Evolutionary conservation across 2,888 invertebrate species (phyloP).

Genomic region (Cotesia congregata): DNA sequence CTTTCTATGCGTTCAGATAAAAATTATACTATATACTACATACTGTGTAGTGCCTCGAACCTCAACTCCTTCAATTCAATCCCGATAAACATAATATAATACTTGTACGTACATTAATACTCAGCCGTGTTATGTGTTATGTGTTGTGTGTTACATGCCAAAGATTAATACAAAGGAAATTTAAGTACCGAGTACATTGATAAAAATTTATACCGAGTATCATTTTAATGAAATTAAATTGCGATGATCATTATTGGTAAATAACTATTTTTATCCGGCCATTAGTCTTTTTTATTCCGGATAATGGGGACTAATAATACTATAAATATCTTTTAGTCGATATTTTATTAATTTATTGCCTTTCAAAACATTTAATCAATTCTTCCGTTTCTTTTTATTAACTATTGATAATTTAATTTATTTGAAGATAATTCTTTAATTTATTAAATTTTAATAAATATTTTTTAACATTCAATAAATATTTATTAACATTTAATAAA

Average conservation of each 20-base stretch:
- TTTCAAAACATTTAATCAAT: no score
- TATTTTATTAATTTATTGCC: no score
- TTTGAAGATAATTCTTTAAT: no score
- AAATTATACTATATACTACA: slow-evolving; percentile 17
- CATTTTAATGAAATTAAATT: not conserved
- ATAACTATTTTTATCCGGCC: not conserved
- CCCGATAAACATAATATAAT: not conserved
- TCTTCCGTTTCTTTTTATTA: no score
- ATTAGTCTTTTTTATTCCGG: not conserved
- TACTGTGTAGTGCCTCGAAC: slow-evolving; percentile 4
- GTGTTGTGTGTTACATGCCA: not conserved
- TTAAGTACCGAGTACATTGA: not conserved
- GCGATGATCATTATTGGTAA: not conserved
- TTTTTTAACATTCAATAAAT: no score
- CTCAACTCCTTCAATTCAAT: not conserved
- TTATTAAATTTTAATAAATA: no score
- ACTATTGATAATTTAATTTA: no score
- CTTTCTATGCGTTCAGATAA: slow-evolving; percentile 28
- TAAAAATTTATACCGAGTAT: not conserved
- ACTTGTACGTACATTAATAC: not conserved
- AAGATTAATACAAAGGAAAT: not conserved
- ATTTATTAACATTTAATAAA: no score
- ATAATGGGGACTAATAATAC: not conserved
- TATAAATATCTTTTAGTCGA: not conserved
- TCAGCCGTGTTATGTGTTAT: not conserved